These are phyloP conservation scores for Myotis lucifugus DNA, from an alignment of 2,113 vertebrate species.

Conservation along the genomic window DNA sequence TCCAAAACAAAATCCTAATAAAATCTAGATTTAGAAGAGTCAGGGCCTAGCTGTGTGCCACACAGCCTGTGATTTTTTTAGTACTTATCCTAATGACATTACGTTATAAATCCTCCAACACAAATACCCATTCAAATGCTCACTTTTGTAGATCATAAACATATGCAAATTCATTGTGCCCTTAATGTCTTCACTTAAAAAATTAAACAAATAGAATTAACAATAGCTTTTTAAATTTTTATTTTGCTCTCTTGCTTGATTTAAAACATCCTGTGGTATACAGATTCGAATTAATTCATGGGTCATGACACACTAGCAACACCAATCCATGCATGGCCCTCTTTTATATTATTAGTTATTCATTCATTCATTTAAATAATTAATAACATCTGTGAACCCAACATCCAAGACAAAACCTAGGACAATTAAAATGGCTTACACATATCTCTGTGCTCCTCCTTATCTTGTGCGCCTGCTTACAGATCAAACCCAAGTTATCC, in stretches of 20 bases:
- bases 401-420: background rate
- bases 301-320: background rate
- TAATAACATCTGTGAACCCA: background rate
- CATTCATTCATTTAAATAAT: background rate
- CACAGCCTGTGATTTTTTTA: background rate
- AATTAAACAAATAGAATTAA: background rate
- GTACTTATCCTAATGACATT: background rate
- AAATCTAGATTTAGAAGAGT: background rate
- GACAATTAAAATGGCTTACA: background rate
- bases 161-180: background rate
- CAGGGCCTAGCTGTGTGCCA: background rate
- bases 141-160: background rate
- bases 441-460: accelerated
- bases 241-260: background rate
- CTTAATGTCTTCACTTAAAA: constrained; percentile 14
- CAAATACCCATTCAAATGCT: background rate
- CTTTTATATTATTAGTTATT: background rate
- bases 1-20: constrained; percentile 1
- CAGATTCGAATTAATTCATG: background rate
- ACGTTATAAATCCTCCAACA: background rate
- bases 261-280: background rate
- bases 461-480: background rate
- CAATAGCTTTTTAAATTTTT: background rate
- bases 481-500: background rate
- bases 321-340: background rate